Percentiles rank a stretch among this genome's conserved stretches.
These are phyloP conservation scores for Papilio xuthus DNA, from an alignment of 1,140 invertebrate species.

Conservation along the genomic window DNA sequence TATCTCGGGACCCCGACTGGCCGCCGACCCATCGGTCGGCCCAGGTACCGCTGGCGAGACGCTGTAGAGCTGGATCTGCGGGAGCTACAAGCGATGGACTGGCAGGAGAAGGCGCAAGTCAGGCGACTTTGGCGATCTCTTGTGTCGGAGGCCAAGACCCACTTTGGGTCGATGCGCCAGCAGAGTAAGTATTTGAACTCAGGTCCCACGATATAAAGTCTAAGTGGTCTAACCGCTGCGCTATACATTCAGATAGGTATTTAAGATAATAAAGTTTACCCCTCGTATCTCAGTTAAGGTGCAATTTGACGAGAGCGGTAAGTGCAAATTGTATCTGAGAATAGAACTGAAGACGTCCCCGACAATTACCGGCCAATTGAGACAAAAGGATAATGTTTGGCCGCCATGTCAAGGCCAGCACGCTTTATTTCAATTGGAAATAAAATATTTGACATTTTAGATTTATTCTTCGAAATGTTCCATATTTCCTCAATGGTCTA, in stretches of 20 bases:
- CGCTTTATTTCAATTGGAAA: constrained; percentile 71
- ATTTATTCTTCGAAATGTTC: constrained; percentile 52
- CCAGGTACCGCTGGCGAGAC: no score
- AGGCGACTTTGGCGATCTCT: no score
- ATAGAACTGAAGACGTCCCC: constrained; percentile 74
- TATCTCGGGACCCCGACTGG: no score
- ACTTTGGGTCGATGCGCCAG: no score
- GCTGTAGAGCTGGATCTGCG: no score
- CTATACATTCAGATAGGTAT: constrained; percentile 18
- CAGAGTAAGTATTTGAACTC: not conserved
- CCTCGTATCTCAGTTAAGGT: constrained; percentile 63
- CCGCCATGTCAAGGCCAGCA: constrained; percentile 73
- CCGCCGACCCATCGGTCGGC: no score
- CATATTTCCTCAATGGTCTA: not conserved
- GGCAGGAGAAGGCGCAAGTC: no score
- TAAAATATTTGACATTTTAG: constrained; percentile 69
- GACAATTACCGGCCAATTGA: constrained; percentile 78
- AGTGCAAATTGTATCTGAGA: constrained; percentile 79
- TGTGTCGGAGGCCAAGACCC: no score
- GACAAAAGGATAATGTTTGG: constrained; percentile 81
- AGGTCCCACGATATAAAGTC: not conserved
- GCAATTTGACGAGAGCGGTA: constrained; percentile 68
- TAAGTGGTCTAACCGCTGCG: not conserved
- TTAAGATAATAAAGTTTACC: constrained; percentile 47
- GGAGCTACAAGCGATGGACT: no score